Percentiles rank a stretch among this genome's conserved stretches.
These are phyloP conservation scores for Indri indri DNA, from an alignment of 2,113 vertebrate species.

Conservation along the genomic window DNA sequence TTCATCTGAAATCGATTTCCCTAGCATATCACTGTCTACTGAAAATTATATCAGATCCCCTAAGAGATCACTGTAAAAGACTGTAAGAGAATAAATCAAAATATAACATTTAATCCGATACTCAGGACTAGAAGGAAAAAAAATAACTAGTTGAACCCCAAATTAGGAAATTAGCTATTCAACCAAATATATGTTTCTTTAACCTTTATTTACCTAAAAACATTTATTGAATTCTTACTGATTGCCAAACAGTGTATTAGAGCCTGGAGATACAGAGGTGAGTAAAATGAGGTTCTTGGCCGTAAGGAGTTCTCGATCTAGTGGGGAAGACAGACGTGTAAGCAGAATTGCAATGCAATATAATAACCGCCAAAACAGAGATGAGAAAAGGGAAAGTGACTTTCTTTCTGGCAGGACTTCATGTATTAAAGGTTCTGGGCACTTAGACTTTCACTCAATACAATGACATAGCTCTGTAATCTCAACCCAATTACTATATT, in stretches of 20 bases:
- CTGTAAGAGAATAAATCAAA: not conserved
- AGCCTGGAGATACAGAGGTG: not conserved
- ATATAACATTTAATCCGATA: conserved; percentile 2
- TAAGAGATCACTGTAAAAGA: not conserved
- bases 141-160: not conserved
- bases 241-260: not conserved
- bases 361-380: not conserved
- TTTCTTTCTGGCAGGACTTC: not conserved
- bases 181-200: not conserved
- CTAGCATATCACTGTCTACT: not conserved
- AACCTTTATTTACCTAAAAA: not conserved
- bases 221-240: not conserved
- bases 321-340: not conserved
- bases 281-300: not conserved
- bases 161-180: conserved; percentile 14
- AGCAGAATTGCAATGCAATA: not conserved
- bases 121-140: not conserved
- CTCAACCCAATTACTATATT: not conserved
- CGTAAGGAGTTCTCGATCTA: not conserved
- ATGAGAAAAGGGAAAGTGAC: not conserved
- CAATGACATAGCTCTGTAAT: not conserved
- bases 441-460: not conserved
- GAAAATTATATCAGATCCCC: conserved; percentile 3
- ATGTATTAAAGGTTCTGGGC: not conserved
- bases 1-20: not conserved